Evolutionary conservation across 2,113 vertebrate genomes (phyloP), one percentile per base, ranked within the genome.

Genomic region (Corythaixoides concolor): DNA sequence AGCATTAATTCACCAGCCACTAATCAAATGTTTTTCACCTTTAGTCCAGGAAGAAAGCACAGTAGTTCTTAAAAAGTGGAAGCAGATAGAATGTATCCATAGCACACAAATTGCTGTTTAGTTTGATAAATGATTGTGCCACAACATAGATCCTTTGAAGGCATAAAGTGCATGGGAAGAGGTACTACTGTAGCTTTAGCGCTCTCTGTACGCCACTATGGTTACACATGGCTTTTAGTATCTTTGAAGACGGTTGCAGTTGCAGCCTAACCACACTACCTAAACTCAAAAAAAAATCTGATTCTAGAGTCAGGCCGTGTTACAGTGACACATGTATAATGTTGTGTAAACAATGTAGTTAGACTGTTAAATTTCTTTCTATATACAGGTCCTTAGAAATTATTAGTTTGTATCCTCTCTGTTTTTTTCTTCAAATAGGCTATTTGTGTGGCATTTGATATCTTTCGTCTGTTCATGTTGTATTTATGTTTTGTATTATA

Each of bases 261-360:
- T 89, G 68, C 63, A 85, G n/a, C 50, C 55, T 58, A 30, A 28
- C 26, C 28, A 3, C 50, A 6, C 26, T 60, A 23, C 19, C 18
- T 17, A 11, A 33, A 27, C 11, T 49, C 0, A 0, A 30, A 37
- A 16, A 27, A 18, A 26, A 26, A 18, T 21, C 49, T 53, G 30
- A 18, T 63, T 74, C 22, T 66, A 20, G n/a, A 56, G 26, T 49
- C 47, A 8, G 67, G 11, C 43, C 45, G 45, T 55, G 47, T 72
- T 64, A 63, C 9, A 35, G 3, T 66, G 33, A 33, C 63, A 43
- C 5, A 1, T 3, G 4, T 3, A 4, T 14, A 19, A 14, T 58
- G 27, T 41, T 41, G 3, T 33, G 3, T 60, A 45, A 68, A 52
- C 32, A 49, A 1, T 3, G 19, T 28, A 67, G 11, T n/a, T 55